Conservation (phyloP, 2,888 invertebrate genomes). For the Limulus polyphemus region DNA sequence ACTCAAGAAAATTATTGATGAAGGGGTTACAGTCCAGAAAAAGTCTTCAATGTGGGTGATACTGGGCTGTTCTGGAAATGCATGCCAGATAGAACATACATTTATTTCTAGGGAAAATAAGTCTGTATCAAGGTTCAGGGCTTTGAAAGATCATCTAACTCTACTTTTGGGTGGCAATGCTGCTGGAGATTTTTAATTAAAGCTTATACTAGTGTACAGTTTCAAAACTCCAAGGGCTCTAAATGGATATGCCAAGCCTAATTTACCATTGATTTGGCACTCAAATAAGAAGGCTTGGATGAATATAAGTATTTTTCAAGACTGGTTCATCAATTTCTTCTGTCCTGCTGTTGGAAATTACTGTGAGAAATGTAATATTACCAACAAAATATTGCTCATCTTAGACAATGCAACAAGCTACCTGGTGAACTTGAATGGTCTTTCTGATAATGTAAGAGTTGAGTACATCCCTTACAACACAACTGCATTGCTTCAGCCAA, state of each 20-base stretch:
- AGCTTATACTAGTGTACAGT: slow-evolving; percentile 33
- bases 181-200: slow-evolving; percentile 30
- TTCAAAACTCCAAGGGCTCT: slow-evolving; percentile 32
- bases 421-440: no score
- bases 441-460: no score
- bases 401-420: no score
- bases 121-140: no score
- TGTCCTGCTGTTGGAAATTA: no score
- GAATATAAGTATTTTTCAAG: slow-evolving; percentile 27
- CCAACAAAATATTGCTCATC: no score
- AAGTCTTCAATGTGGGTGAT: no score
- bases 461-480: slow-evolving; percentile 8
- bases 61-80: no score
- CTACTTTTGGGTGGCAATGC: slow-evolving; percentile 32
- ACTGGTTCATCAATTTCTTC: no score
- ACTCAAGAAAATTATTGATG: slow-evolving; percentile 12
- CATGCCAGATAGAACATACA: no score
- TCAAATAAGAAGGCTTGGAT: slow-evolving; percentile 32
- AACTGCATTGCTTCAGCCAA: slow-evolving; percentile 14
- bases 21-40: slow-evolving; percentile 14
- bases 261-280: slow-evolving; percentile 33
- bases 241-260: slow-evolving; percentile 27
- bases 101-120: no score
- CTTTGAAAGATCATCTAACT: slow-evolving; percentile 16
- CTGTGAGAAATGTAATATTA: no score